These are phyloP conservation scores for Melangyna quadrimaculata DNA, from an alignment of 2,888 invertebrate genomes.

Conservation along the genomic window DNA sequence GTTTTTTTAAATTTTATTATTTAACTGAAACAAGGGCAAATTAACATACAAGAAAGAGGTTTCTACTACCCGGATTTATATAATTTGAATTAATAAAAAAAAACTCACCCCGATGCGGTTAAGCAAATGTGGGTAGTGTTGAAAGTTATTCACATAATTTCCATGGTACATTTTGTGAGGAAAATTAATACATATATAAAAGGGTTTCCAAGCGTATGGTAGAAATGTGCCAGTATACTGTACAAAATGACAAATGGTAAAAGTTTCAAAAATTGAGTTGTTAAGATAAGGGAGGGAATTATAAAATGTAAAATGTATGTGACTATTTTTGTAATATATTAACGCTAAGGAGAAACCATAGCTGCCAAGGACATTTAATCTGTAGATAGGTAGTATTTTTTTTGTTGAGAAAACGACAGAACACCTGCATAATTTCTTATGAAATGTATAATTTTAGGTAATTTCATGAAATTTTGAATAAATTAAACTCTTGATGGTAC, in stretches of 20 bases:
- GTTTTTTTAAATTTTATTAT: background rate
- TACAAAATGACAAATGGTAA: background rate
- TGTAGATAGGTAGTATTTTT: too few species aligned
- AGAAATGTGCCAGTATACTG: background rate
- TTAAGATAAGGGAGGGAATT: background rate
- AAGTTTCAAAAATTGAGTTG: conserved; percentile 4
- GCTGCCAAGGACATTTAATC: too few species aligned
- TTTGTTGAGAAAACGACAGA: too few species aligned
- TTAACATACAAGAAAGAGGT: background rate
- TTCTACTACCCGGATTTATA: background rate
- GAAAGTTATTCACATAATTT: background rate
- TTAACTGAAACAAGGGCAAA: background rate
- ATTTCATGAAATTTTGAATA: too few species aligned
- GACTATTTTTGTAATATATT: too few species aligned
- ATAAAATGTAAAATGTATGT: background rate
- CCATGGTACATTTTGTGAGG: background rate
- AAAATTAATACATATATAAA: background rate
- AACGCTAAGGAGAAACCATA: too few species aligned
- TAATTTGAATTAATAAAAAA: background rate
- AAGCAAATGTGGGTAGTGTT: background rate
- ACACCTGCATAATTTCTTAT: too few species aligned
- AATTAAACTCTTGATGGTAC: too few species aligned
- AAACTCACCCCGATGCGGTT: background rate
- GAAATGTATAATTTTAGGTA: too few species aligned
- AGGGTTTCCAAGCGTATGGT: background rate